phyloP scores from a whole-genome alignment of 2,113 vertebrate species.

The Prionailurus viverrinus region DNA sequence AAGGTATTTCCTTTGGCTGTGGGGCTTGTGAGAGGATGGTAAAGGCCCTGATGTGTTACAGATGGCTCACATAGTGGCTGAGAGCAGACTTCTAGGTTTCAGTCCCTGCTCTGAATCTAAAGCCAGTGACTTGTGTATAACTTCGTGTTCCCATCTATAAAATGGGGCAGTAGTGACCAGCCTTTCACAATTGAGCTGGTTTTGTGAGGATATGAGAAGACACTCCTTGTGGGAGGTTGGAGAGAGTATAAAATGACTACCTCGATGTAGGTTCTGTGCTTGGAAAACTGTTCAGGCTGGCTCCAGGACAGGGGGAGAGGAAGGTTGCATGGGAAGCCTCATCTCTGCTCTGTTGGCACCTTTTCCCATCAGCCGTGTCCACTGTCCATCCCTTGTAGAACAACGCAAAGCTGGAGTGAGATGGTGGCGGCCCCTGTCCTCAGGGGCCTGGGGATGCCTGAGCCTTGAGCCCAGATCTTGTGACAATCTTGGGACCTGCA shows the following conservation, averaged over 20 bases:
- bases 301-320: background rate
- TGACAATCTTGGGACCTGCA: constrained; percentile 49
- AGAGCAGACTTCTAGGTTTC: background rate
- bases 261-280: background rate
- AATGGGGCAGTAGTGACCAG: background rate
- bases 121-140: background rate
- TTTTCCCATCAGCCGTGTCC: background rate
- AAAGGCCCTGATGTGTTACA: background rate
- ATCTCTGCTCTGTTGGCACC: background rate
- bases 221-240: background rate
- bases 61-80: background rate
- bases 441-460: background rate
- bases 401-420: background rate
- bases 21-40: background rate
- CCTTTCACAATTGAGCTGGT: background rate
- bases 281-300: background rate
- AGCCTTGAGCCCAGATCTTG: constrained; percentile 28
- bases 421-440: background rate
- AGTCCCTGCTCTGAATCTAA: background rate
- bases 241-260: background rate
- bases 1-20: background rate
- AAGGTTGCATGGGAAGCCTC: background rate
- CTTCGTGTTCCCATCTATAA: background rate
- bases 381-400: background rate
- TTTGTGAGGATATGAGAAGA: background rate